Percentiles rank a stretch among this genome's conserved stretches.
Evolutionary conservation across 2,797 vertebrate genomes (phyloP).

Genomic region (Serranus cabrilla): DNA sequence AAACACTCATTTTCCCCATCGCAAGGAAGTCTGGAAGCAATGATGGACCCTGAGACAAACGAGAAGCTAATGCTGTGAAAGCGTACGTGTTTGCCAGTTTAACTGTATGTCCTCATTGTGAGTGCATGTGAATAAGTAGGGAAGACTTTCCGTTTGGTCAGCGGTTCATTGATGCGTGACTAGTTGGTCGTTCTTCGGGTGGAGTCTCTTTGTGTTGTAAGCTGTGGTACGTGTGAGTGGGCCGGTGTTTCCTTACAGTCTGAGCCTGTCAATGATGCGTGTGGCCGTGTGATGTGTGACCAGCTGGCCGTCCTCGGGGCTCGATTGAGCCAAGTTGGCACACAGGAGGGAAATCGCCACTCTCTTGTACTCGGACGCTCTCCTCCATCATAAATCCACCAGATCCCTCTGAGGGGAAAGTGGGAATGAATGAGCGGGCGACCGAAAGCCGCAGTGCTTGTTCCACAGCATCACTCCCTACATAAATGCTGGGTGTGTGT

Average conservation of each 20-base stretch:
- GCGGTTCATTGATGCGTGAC: conserved; percentile 35
- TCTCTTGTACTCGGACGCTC: conserved; percentile 75
- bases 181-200: conserved; percentile 11
- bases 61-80: conserved; percentile 42
- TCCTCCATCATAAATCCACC: conserved; percentile 73
- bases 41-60: conserved; percentile 31
- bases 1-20: conserved; percentile 12
- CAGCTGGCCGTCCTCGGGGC: conserved; percentile 45
- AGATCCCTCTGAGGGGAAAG: conserved; percentile 13
- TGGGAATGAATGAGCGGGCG: conserved; percentile 25
- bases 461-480: conserved; percentile 45
- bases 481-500: conserved; percentile 13
- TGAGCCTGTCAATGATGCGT: conserved; percentile 36
- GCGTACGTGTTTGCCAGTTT: conserved; percentile 1
- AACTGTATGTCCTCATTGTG: conserved; percentile 33
- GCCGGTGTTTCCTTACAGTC: conserved; percentile 32
- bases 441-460: conserved; percentile 29
- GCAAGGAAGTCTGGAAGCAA: conserved; percentile 48
- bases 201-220: conserved; percentile 33
- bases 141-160: conserved; percentile 44
- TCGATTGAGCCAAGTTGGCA: conserved; percentile 74
- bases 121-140: background rate
- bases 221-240: conserved; percentile 16
- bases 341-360: conserved; percentile 73
- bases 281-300: conserved; percentile 52